These are phyloP conservation scores for Cranoglanis bouderius DNA, from an alignment of 2,113 vertebrate genomes.

Conservation along the genomic window DNA sequence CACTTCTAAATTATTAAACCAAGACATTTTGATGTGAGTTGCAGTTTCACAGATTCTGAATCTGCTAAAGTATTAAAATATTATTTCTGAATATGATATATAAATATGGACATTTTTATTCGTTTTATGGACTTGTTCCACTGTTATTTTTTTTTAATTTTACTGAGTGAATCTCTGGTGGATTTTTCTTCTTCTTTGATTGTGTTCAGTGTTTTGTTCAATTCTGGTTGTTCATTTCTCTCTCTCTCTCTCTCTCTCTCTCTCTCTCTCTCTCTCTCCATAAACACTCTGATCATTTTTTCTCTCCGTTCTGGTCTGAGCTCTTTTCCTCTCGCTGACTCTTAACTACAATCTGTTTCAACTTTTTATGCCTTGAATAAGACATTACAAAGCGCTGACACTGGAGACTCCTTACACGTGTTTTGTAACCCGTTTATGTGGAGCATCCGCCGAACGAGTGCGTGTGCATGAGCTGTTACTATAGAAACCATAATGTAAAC, in stretches of 20 bases:
- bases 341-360: background rate
- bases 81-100: background rate
- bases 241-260: too few species aligned
- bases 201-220: background rate
- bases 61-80: too few species aligned
- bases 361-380: background rate
- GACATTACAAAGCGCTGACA: background rate
- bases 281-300: background rate
- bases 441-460: too few species aligned
- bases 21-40: too few species aligned
- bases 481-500: background rate
- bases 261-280: background rate
- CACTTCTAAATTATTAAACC: too few species aligned
- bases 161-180: background rate
- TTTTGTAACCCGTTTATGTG: background rate
- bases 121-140: background rate
- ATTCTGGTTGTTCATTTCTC: too few species aligned
- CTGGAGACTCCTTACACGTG: background rate
- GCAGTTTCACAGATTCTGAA: too few species aligned
- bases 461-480: background rate
- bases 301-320: background rate
- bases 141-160: background rate
- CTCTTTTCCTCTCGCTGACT: background rate
- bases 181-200: background rate
- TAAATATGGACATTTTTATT: background rate